Percentiles rank a stretch among this genome's conserved stretches.
These are phyloP conservation scores for Zoanthus gigantus DNA, from an alignment of 92 coral and sea anemone species.

Conservation along the genomic window DNA sequence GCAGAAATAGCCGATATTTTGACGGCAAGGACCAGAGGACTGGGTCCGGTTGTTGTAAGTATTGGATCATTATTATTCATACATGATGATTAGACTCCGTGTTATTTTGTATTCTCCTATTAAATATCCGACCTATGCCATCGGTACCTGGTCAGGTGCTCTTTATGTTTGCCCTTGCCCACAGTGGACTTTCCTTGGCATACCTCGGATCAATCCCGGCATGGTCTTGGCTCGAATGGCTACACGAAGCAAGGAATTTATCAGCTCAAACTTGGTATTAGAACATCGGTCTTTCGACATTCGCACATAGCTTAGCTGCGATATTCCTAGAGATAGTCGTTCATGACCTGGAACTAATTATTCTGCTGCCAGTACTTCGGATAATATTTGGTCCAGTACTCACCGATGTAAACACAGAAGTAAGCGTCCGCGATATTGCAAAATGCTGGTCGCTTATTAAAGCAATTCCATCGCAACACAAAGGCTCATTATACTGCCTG, in stretches of 20 bases:
- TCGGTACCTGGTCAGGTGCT: too few species aligned
- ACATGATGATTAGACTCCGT: background rate
- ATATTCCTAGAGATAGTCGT: background rate
- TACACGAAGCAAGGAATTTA: constrained; percentile 44
- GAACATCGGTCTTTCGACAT: constrained; percentile 46
- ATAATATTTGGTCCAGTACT: constrained; percentile 18
- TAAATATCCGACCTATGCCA: too few species aligned
- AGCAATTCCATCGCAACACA: constrained; percentile 59
- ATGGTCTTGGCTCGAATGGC: constrained; percentile 37
- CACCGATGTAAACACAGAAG: constrained; percentile 42
- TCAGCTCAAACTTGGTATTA: constrained; percentile 41
- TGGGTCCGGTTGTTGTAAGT: too few species aligned
- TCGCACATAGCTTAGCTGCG: constrained; percentile 41
- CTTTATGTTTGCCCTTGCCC: too few species aligned
- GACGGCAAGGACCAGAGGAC: too few species aligned
- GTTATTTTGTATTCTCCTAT: too few species aligned
- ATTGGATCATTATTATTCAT: too few species aligned
- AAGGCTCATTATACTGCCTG: constrained; percentile 55
- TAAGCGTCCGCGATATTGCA: constrained; percentile 43
- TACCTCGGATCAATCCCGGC: too few species aligned
- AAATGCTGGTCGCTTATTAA: constrained; percentile 52
- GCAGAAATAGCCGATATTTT: too few species aligned
- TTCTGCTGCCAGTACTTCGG: too few species aligned
- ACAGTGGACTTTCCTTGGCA: too few species aligned
- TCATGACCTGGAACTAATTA: too few species aligned